These are phyloP conservation scores for Grammomys dolichurus DNA, from an alignment of 2,113 vertebrate genomes.

Conservation along the genomic window DNA sequence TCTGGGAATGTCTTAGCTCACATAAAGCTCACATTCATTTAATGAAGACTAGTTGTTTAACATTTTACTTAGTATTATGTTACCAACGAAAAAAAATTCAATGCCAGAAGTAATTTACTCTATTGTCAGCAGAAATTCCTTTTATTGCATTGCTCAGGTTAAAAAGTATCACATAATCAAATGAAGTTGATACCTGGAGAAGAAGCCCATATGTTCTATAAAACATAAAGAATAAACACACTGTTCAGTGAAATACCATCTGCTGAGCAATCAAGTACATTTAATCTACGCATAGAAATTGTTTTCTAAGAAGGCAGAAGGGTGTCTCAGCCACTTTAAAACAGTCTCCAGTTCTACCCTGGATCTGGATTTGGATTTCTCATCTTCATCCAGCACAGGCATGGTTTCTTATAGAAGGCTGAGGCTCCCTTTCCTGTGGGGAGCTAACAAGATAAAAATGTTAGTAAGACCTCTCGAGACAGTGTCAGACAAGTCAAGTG, in stretches of 20 bases:
- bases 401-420: neutral
- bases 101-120: slow-evolving; percentile 53
- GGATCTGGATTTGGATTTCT: neutral
- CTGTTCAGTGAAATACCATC: slow-evolving; percentile 64
- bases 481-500: neutral
- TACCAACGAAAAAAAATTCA: slow-evolving; percentile 44
- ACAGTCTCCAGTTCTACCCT: neutral
- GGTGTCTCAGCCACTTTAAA: neutral
- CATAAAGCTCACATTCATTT: neutral
- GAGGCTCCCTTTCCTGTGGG: neutral
- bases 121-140: slow-evolving; percentile 53
- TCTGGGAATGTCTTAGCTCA: neutral
- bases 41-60: neutral
- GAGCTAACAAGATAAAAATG: neutral
- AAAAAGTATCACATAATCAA: slow-evolving; percentile 67
- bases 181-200: slow-evolving; percentile 64
- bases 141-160: slow-evolving; percentile 61
- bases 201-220: slow-evolving; percentile 56
- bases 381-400: neutral
- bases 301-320: slow-evolving; percentile 56
- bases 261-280: slow-evolving; percentile 21
- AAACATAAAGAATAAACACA: slow-evolving; percentile 64
- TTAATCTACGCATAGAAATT: slow-evolving; percentile 16
- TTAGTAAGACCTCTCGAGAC: neutral
- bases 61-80: slow-evolving; percentile 31